Evolutionary conservation across 2,888 invertebrate species (phyloP).

Genomic region (Polietes domitor): DNA sequence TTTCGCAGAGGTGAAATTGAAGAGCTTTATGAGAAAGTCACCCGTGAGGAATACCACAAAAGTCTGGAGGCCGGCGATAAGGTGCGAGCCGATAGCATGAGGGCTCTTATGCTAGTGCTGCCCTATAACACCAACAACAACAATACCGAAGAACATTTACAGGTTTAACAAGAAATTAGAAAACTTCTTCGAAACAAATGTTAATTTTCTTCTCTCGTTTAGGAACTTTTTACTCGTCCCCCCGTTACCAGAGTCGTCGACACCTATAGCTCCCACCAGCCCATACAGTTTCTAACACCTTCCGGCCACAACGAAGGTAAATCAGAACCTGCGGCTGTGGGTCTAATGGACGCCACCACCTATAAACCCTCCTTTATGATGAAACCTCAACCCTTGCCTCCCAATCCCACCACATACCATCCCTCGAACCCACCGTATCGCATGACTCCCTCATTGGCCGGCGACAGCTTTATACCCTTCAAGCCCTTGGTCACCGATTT

Average conservation of each 20-base stretch:
- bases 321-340: slow-evolving; percentile 72
- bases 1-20: slow-evolving; percentile 79
- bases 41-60: slow-evolving; percentile 80
- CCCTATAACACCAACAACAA: slow-evolving; percentile 80
- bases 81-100: slow-evolving; percentile 80
- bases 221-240: slow-evolving; percentile 79
- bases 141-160: slow-evolving; percentile 78
- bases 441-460: slow-evolving; percentile 68
- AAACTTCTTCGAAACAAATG: neutral
- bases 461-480: slow-evolving; percentile 41
- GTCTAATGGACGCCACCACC: slow-evolving; percentile 80
- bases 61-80: slow-evolving; percentile 79
- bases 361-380: slow-evolving; percentile 81
- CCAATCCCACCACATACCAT: slow-evolving; percentile 76
- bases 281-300: slow-evolving; percentile 76
- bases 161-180: slow-evolving; percentile 73
- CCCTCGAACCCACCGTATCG: slow-evolving; percentile 71
- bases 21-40: slow-evolving; percentile 80
- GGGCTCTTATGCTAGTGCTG: slow-evolving; percentile 80
- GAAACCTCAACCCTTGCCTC: slow-evolving; percentile 70
- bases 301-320: slow-evolving; percentile 73
- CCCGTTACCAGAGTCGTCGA: slow-evolving; percentile 80
- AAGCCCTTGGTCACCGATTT: slow-evolving; percentile 65
- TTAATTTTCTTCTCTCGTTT: neutral
- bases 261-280: slow-evolving; percentile 75